A percentile compares a stretch with the other conserved stretches of the same genome.
Conservation (phyloP, 1,140 invertebrate species). For the Diabrotica virgifera region DNA sequence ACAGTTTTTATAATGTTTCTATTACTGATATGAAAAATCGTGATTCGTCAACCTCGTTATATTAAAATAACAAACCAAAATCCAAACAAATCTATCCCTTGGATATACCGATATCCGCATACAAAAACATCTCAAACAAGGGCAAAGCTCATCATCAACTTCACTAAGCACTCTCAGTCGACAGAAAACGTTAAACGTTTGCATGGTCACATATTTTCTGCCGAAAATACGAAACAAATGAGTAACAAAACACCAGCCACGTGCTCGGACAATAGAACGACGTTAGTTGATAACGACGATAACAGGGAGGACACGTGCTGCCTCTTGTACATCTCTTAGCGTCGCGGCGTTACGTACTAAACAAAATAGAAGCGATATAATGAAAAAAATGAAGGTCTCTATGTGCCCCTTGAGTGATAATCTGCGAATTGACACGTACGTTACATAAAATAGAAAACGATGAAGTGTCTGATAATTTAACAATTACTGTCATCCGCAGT, state of each 20-base stretch:
- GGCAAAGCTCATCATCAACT: slow-evolving; percentile 8
- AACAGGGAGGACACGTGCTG: slow-evolving; percentile 17
- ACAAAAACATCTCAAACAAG: not conserved
- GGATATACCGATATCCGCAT: no score
- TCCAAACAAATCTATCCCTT: no score
- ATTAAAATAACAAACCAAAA: no score
- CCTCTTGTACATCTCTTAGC: slow-evolving; percentile 12
- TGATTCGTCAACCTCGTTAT: no score
- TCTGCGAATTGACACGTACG: not conserved
- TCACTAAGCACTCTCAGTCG: not conserved
- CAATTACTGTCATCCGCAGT: no score
- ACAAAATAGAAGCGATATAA: slow-evolving; percentile 20
- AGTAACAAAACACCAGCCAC: slow-evolving; percentile 21
- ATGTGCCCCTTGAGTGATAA: not conserved
- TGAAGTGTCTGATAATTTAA: no score
- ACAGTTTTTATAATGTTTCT: no score
- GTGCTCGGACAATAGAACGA: slow-evolving; percentile 16
- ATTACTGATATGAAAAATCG: no score
- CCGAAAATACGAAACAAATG: slow-evolving; percentile 20
- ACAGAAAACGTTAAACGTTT: slow-evolving; percentile 8
- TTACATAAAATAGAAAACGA: no score
- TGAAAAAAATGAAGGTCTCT: slow-evolving; percentile 7
- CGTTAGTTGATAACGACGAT: slow-evolving; percentile 11
- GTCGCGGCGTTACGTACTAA: slow-evolving; percentile 10
- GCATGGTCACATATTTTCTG: slow-evolving; percentile 14